These are phyloP conservation scores for Megalops cyprinoides DNA, from an alignment of 2,797 vertebrate species.

Conservation along the genomic window DNA sequence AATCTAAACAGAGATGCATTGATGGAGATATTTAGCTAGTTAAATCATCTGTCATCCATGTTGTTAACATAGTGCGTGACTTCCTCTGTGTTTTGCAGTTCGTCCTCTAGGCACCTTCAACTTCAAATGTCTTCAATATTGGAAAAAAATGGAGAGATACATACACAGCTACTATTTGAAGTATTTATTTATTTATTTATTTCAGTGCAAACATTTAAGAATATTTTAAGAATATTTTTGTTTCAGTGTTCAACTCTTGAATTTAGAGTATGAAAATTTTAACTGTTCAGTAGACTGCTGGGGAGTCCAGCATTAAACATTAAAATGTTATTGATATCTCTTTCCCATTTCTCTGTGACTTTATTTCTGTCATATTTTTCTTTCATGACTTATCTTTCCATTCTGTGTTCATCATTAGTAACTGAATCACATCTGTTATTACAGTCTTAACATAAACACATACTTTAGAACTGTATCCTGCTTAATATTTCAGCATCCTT, in stretches of 20 bases:
- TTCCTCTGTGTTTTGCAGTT: not conserved
- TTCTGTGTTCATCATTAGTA: conserved; percentile 67
- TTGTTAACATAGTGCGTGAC: not conserved
- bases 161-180: not conserved
- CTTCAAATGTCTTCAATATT: too few species aligned
- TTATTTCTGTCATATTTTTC: not conserved
- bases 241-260: too few species aligned
- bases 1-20: not conserved
- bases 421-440: conserved; percentile 66
- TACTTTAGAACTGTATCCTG: conserved; percentile 41
- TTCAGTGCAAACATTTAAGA: too few species aligned
- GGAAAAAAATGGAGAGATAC: not conserved
- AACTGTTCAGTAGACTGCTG: not conserved
- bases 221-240: too few species aligned
- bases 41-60: too few species aligned
- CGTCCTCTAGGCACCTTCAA: not conserved
- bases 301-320: not conserved
- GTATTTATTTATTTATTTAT: not conserved
- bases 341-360: too few species aligned
- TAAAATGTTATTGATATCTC: too few species aligned
- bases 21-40: not conserved
- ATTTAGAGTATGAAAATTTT: not conserved
- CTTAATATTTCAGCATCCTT: conserved; percentile 50
- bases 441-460: conserved; percentile 63
- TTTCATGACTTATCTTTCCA: conserved; percentile 27